These are phyloP conservation scores for Bombus fervidus DNA, from an alignment of 1,140 invertebrate species.

Conservation along the genomic window DNA sequence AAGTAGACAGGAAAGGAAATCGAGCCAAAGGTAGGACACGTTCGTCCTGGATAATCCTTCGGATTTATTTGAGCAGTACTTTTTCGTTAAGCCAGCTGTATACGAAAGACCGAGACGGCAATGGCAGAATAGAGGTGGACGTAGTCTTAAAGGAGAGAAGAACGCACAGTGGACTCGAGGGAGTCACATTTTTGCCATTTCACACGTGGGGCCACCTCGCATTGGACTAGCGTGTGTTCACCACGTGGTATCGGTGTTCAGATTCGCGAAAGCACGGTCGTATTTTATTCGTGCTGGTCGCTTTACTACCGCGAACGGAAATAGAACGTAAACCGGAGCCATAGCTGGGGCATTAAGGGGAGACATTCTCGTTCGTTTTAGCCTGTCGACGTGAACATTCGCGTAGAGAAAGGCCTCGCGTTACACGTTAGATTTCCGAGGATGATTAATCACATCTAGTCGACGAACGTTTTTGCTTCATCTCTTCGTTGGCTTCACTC, in stretches of 20 bases:
- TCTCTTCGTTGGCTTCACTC: neutral
- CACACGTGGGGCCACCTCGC: neutral
- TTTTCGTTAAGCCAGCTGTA: slow-evolving; percentile 58
- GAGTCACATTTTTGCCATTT: slow-evolving; percentile 61
- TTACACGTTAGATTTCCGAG: neutral
- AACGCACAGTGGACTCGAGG: slow-evolving; percentile 55
- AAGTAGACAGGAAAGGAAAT: neutral
- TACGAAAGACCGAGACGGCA: neutral
- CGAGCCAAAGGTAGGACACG: slow-evolving; percentile 16
- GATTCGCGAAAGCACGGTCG: slow-evolving; percentile 41
- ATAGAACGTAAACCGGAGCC: slow-evolving; percentile 32
- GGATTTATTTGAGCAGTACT: slow-evolving; percentile 64
- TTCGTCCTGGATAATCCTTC: slow-evolving; percentile 56
- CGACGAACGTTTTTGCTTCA: neutral
- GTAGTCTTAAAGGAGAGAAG: slow-evolving; percentile 50
- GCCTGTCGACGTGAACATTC: neutral
- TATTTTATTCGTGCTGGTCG: slow-evolving; percentile 22
- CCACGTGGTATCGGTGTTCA: slow-evolving; percentile 43
- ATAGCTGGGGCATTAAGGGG: slow-evolving; percentile 13
- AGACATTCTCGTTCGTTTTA: neutral
- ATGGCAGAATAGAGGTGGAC: too few species aligned
- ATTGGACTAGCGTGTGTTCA: neutral
- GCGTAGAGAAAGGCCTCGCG: neutral
- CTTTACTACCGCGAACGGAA: neutral
- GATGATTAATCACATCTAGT: slow-evolving; percentile 12